phyloP scores from a whole-genome alignment of 1,140 invertebrate genomes.

The Anastrepha obliqua region DNA sequence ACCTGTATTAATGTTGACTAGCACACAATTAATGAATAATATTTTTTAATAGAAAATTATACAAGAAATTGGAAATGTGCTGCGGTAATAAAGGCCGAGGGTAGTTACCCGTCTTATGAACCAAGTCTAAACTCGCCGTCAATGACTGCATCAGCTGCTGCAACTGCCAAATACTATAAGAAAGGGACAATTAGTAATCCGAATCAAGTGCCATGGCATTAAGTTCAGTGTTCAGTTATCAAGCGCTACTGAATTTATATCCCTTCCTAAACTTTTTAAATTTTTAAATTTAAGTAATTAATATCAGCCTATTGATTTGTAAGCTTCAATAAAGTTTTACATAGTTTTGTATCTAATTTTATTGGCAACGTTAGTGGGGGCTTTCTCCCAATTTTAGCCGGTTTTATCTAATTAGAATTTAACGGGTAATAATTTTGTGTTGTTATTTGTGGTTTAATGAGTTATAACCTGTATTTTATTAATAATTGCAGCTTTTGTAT shows the following conservation, averaged over 20 bases:
- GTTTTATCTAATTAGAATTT: too few species aligned
- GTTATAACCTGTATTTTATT: too few species aligned
- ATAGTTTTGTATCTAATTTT: neutral
- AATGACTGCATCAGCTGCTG: slow-evolving; percentile 74
- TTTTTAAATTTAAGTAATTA: neutral
- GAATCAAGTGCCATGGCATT: slow-evolving; percentile 87
- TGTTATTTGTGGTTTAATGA: too few species aligned
- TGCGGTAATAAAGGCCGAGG: slow-evolving; percentile 87
- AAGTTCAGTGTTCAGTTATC: neutral
- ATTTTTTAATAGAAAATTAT: slow-evolving; percentile 84
- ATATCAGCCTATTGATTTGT: neutral
- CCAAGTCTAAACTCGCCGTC: slow-evolving; percentile 74
- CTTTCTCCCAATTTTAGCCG: too few species aligned
- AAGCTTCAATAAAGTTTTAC: neutral
- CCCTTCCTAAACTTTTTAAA: neutral
- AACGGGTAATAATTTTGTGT: too few species aligned
- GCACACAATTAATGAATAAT: slow-evolving; percentile 63
- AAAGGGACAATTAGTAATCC: slow-evolving; percentile 86
- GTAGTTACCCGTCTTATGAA: slow-evolving; percentile 77
- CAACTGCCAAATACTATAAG: slow-evolving; percentile 86
- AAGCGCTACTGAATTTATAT: neutral
- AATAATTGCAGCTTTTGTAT: too few species aligned
- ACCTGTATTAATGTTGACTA: neutral
- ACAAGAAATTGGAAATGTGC: slow-evolving; percentile 92
- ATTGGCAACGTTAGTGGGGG: neutral